Percentiles rank a stretch among this genome's conserved stretches.
These are phyloP conservation scores for Lates japonicus DNA, from an alignment of 2,797 vertebrate genomes.

Conservation along the genomic window DNA sequence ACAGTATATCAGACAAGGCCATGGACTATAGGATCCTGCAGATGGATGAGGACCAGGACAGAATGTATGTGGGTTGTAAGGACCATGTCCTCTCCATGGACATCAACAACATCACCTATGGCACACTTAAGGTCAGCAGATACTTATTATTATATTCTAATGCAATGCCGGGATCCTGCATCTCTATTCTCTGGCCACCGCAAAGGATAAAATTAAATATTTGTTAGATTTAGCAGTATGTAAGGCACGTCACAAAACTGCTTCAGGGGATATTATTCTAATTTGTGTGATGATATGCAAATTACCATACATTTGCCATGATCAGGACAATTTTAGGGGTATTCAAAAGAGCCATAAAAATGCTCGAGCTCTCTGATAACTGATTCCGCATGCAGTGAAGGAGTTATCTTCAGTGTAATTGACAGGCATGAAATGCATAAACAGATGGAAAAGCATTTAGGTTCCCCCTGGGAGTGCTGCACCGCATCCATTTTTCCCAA, in stretches of 20 bases:
- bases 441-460: constrained; percentile 76
- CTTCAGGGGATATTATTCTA: constrained; percentile 36
- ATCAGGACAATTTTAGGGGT: constrained; percentile 49
- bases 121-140: constrained; percentile 91
- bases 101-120: constrained; percentile 97
- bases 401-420: constrained; percentile 67
- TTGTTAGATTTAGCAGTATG: neutral
- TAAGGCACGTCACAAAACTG: neutral
- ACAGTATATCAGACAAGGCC: constrained; percentile 90
- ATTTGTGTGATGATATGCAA: constrained; percentile 54
- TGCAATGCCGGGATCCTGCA: neutral
- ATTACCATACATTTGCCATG: constrained; percentile 49
- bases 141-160: neutral
- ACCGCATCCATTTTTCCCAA: constrained; percentile 60
- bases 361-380: constrained; percentile 54
- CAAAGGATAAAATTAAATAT: constrained; percentile 12
- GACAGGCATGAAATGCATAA: constrained; percentile 74
- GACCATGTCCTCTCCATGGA: constrained; percentile 97
- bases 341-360: constrained; percentile 47
- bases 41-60: constrained; percentile 99
- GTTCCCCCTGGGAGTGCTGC: constrained; percentile 57
- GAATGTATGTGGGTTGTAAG: constrained; percentile 98
- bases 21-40: constrained; percentile 98
- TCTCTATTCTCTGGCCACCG: neutral
- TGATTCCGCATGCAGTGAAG: constrained; percentile 55